A percentile compares a stretch with the other conserved stretches of the same genome.
Conservation (phyloP, 2,888 invertebrate species). For the Ectemnius lituratus region DNA sequence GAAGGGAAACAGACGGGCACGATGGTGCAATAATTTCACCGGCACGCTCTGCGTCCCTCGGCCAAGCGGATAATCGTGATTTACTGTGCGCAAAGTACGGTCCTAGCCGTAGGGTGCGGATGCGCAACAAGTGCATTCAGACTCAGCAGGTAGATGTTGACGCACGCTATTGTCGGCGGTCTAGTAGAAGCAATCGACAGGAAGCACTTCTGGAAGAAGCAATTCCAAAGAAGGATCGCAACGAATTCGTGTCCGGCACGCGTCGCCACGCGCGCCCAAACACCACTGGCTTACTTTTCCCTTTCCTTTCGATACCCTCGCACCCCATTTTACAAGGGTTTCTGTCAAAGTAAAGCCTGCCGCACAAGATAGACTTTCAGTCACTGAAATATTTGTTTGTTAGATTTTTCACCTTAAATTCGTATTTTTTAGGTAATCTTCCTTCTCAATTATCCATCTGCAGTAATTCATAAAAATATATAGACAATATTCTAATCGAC, state of each 20-base stretch:
- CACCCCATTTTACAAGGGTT: background rate
- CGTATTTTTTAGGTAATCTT: no score
- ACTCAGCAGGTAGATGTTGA: constrained; percentile 61
- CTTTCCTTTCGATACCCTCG: background rate
- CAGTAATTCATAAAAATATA: background rate
- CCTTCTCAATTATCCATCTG: background rate
- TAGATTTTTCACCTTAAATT: no score
- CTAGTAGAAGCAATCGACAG: constrained; percentile 26
- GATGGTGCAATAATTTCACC: constrained; percentile 21
- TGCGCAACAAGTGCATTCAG: constrained; percentile 52
- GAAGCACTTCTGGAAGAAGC: background rate
- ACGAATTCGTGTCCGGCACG: constrained; percentile 55
- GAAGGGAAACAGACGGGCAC: background rate
- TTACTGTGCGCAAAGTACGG: constrained; percentile 44
- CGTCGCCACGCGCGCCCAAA: constrained; percentile 54
- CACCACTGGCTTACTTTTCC: background rate
- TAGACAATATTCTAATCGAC: background rate
- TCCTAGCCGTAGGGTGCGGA: constrained; percentile 5
- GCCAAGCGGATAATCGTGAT: constrained; percentile 53
- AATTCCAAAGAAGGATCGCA: background rate
- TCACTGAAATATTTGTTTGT: no score
- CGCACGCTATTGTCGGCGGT: constrained; percentile 42
- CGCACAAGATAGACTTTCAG: no score
- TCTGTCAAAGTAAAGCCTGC: no score
- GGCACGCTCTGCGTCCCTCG: background rate